phyloP scores from a whole-genome alignment of 2,888 invertebrate genomes.

The Tethea ocularis region DNA sequence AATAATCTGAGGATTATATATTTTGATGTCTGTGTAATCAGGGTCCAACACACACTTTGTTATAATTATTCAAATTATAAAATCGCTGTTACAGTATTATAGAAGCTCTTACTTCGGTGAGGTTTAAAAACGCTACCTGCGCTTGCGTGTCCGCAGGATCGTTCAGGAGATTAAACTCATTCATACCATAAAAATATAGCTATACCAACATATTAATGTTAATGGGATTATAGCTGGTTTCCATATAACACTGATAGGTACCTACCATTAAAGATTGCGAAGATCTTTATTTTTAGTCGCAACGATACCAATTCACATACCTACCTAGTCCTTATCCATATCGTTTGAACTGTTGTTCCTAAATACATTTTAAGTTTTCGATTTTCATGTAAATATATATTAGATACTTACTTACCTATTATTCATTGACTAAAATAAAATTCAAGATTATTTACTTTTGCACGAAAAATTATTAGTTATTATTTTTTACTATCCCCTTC shows the following conservation, averaged over 20 bases:
- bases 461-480: too few relatives aligned
- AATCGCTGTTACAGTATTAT: not conserved
- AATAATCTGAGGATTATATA: not conserved
- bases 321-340: too few relatives aligned
- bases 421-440: too few relatives aligned
- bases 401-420: too few relatives aligned
- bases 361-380: too few relatives aligned
- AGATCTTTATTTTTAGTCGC: slow-evolving; percentile 38
- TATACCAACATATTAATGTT: slow-evolving; percentile 62
- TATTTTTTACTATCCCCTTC: too few relatives aligned
- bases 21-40: slow-evolving; percentile 4
- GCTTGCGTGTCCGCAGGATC: slow-evolving; percentile 63
- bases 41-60: slow-evolving; percentile 2
- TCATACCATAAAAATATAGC: slow-evolving; percentile 65
- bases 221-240: slow-evolving; percentile 66
- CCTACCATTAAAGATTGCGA: slow-evolving; percentile 65
- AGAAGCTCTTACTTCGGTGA: slow-evolving; percentile 21
- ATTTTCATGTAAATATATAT: too few relatives aligned
- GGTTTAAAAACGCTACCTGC: slow-evolving; percentile 48
- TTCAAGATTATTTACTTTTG: too few relatives aligned
- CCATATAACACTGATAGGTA: slow-evolving; percentile 64
- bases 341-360: too few relatives aligned
- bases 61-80: slow-evolving; percentile 1
- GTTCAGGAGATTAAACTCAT: slow-evolving; percentile 68
- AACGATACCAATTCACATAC: slow-evolving; percentile 26